Percentiles rank a stretch among this genome's conserved stretches.
Evolutionary conservation across 2,113 vertebrate species (phyloP).

Genomic region (Aphyosemion australe): DNA sequence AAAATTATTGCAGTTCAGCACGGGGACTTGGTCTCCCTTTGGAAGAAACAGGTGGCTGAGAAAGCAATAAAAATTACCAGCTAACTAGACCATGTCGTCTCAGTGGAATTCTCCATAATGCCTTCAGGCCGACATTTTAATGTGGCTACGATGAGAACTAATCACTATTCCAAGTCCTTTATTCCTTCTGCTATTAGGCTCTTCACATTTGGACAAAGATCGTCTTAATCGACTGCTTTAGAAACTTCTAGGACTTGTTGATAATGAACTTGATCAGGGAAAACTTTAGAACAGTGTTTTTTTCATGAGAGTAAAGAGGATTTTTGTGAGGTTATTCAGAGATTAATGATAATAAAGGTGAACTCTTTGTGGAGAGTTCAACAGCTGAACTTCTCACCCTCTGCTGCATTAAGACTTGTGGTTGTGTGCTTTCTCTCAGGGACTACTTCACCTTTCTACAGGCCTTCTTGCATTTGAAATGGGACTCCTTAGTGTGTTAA

Average conservation of each 20-base stretch:
- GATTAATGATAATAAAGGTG: not conserved
- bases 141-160: not conserved
- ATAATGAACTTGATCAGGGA: no score
- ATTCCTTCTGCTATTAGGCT: not conserved
- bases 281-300: not conserved
- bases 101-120: not conserved
- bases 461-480: constrained; percentile 57
- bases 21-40: not conserved
- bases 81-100: not conserved
- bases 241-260: not conserved
- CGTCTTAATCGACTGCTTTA: not conserved
- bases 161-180: not conserved
- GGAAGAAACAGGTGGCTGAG: not conserved
- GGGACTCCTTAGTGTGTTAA: constrained; percentile 17
- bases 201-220: not conserved
- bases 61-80: not conserved
- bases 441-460: constrained; percentile 31
- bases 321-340: constrained; percentile 5
- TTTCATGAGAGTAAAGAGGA: not conserved
- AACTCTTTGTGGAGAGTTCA: constrained; percentile 14
- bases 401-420: constrained; percentile 12
- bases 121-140: not conserved
- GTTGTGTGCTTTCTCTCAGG: constrained; percentile 24
- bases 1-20: not conserved
- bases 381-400: constrained; percentile 36